Base-by-base conservation (phyloP, 2,797 vertebrate genomes). In the Channallabes apus region DNA sequence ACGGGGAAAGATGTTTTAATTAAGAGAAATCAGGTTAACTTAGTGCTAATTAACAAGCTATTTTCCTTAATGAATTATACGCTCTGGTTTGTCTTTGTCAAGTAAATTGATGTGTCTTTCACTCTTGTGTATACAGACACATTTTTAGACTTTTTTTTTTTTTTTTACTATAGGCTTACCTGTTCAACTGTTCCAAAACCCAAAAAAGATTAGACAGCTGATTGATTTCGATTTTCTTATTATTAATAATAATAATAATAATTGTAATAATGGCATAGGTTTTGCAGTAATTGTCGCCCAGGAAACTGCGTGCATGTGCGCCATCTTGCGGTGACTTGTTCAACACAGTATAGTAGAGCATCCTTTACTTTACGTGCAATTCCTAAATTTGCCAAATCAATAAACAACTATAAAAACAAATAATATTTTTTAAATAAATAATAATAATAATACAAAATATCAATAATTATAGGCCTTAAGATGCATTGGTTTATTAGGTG, bases 1-100 rank as follows among this genome's bases (percentile, higher is more conserved):
- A 97, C 95, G 95, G 96, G 94, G 95, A 96, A 96, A 95, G 95
- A 96, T 96, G 96, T 96, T 97, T 96, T 95, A 95, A 97, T 96
- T 96, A 96, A 96, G 94, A 95, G 94, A 96, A 95, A 96, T 97
- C 95, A 97, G 95, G 96, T 95, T 97, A 96, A 96, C 94, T 96
- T 95, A 96, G 94, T 94, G 95, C 95, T 95, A 96, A 97, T 96
- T 96, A 97, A 95, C 95, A 95, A 96, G 94, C 94, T 92, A 94
- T 94, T 93, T 95, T 94, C 94, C 94, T 76, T 95, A 95, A 97
- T 97, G 96, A 96, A 96, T 96, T 96, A 94, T 94, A 94, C 94
- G 86, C 85, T 59, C 89, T 94, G 95, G 93, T 96, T 94, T 94
- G 95, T 96, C 95, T 95, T 96, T 95, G 95, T 96, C 94, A 94